Conservation (phyloP, 2,113 vertebrate genomes). For the Ceyx margarethae region DNA sequence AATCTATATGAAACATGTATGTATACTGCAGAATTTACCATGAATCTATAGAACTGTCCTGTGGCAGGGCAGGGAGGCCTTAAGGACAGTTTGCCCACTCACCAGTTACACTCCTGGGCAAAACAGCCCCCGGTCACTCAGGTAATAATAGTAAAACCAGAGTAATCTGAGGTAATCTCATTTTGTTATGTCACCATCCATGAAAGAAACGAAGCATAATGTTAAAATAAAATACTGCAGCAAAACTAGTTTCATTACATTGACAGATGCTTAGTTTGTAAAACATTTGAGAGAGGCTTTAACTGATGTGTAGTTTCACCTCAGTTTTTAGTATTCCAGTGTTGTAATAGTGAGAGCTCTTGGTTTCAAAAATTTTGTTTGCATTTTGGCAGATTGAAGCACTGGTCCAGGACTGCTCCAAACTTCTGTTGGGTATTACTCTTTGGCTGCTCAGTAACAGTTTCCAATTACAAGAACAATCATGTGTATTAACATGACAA, state of each 20-base stretch:
- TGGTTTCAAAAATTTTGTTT: neutral
- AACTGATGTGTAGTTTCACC: neutral
- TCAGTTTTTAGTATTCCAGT: neutral
- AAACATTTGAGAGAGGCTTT: neutral
- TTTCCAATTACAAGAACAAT: neutral
- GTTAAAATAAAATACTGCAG: neutral
- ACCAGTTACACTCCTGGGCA: neutral
- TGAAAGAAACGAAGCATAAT: neutral
- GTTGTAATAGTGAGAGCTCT: neutral
- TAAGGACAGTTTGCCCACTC: neutral
- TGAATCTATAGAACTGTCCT: neutral
- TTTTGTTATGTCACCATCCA: neutral
- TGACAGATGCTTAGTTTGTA: neutral
- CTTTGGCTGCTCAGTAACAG: neutral
- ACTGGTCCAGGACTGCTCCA: neutral
- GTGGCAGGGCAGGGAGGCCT: neutral
- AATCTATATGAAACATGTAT: neutral
- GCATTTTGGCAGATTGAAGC: neutral
- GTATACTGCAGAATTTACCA: neutral
- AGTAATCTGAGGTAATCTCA: neutral
- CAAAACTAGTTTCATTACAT: neutral
- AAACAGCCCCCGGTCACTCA: neutral
- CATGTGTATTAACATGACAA: neutral
- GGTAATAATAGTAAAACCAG: neutral
- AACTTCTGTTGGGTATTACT: neutral